phyloP scores from a whole-genome alignment of 1,140 invertebrate genomes.

The Psilanteris sp. region DNA sequence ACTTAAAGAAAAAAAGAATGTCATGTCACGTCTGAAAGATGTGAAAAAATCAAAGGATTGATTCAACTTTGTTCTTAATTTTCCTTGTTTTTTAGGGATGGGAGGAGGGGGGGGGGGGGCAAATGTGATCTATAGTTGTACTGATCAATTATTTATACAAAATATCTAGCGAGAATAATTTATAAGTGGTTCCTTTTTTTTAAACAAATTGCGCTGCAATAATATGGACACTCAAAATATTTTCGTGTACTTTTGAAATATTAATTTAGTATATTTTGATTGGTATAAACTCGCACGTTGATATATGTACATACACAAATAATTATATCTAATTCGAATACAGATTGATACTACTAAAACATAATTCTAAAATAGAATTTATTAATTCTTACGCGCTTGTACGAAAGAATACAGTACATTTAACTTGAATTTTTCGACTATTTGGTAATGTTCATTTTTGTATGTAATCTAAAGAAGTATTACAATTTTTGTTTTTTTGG shows the following conservation, averaged over 20 bases:
- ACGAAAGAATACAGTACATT: no score
- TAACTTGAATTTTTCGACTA: no score
- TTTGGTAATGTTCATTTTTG: no score
- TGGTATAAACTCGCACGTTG: neutral
- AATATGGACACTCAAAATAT: no score
- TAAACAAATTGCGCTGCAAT: neutral
- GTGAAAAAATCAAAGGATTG: slow-evolving; percentile 38
- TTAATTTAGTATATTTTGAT: neutral
- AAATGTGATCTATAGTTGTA: slow-evolving; percentile 30
- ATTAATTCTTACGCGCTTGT: no score
- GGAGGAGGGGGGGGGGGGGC: no score
- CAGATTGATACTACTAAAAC: slow-evolving; percentile 1
- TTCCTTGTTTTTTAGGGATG: slow-evolving; percentile 36
- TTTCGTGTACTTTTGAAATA: no score
- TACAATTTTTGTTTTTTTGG: no score
- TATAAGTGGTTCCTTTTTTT: neutral
- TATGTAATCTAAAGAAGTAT: no score
- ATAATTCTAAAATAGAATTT: no score
- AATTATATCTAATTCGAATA: slow-evolving; percentile 7
- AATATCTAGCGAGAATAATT: neutral
- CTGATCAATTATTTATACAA: slow-evolving; percentile 10
- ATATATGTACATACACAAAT: slow-evolving; percentile 4
- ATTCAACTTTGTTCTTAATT: slow-evolving; percentile 6
- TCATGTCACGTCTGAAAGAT: slow-evolving; percentile 37
- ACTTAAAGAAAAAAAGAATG: slow-evolving; percentile 50